Conservation (phyloP, 2,888 invertebrate genomes). For the Perizoma affinitatum region DNA sequence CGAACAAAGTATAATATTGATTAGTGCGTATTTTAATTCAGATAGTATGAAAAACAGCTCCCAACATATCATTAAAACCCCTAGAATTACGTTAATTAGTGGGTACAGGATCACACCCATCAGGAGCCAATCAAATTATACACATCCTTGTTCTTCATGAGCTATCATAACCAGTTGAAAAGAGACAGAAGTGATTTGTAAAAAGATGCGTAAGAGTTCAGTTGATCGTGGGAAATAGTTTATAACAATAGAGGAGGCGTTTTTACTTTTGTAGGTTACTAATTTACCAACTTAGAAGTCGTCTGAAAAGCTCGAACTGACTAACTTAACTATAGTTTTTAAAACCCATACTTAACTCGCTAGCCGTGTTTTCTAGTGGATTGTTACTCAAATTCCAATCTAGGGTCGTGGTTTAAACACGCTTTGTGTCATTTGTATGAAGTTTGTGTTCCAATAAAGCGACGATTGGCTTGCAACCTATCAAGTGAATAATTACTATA, state of each 20-base stretch:
- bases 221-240: conserved; percentile 61
- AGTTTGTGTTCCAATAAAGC: too few relatives aligned
- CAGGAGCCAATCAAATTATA: conserved; percentile 64
- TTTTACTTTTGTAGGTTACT: conserved; percentile 25
- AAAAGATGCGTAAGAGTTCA: conserved; percentile 45
- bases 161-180: conserved; percentile 36
- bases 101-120: conserved; percentile 71
- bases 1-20: too few relatives aligned
- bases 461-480: too few relatives aligned
- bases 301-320: too few relatives aligned
- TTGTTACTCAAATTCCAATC: too few relatives aligned
- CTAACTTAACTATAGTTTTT: too few relatives aligned
- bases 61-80: conserved; percentile 68
- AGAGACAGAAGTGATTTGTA: conserved; percentile 47
- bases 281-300: conserved; percentile 3
- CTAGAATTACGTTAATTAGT: conserved; percentile 72
- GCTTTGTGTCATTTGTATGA: too few relatives aligned
- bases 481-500: too few relatives aligned
- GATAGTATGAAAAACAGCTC: conserved; percentile 55
- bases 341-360: too few relatives aligned
- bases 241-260: conserved; percentile 35
- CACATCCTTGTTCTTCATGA: conserved; percentile 51
- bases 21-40: background rate
- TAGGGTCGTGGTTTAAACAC: too few relatives aligned
- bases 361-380: too few relatives aligned